phyloP scores from a whole-genome alignment of 2,113 vertebrate genomes.

The Craseonycteris thonglongyai region DNA sequence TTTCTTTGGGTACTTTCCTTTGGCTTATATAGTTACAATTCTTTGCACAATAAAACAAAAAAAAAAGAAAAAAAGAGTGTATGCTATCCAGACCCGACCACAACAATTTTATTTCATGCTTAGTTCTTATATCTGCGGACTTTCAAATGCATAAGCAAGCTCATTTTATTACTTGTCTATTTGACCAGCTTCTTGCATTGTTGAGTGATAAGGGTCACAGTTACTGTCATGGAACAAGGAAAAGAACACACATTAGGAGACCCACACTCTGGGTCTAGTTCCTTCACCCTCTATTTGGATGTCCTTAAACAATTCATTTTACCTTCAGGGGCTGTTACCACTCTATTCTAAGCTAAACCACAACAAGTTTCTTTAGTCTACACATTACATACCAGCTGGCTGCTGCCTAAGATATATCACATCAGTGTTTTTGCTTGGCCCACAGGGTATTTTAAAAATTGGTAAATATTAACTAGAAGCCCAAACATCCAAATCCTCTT shows the following conservation, averaged over 20 bases:
- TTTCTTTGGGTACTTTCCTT: conserved; percentile 1
- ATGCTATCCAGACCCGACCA: background rate
- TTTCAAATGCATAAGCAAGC: background rate
- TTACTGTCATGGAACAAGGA: background rate
- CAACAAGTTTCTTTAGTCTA: background rate
- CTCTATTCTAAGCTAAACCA: background rate
- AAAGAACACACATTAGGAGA: background rate
- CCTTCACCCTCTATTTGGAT: background rate
- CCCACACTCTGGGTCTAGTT: background rate
- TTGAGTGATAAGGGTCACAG: background rate
- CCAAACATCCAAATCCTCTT: background rate
- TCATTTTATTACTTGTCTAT: background rate
- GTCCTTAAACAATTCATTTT: background rate
- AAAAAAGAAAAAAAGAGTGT: background rate
- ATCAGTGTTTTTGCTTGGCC: background rate
- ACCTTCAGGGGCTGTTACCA: background rate
- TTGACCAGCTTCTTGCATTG: background rate
- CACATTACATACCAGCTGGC: background rate
- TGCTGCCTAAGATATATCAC: background rate
- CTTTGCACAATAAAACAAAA: background rate
- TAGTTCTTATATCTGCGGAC: background rate
- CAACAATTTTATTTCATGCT: background rate
- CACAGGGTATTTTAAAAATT: background rate
- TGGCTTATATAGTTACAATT: background rate
- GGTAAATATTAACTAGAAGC: background rate